phyloP scores from a whole-genome alignment of 1,140 invertebrate species.

The Caenorhabditis remanei region DNA sequence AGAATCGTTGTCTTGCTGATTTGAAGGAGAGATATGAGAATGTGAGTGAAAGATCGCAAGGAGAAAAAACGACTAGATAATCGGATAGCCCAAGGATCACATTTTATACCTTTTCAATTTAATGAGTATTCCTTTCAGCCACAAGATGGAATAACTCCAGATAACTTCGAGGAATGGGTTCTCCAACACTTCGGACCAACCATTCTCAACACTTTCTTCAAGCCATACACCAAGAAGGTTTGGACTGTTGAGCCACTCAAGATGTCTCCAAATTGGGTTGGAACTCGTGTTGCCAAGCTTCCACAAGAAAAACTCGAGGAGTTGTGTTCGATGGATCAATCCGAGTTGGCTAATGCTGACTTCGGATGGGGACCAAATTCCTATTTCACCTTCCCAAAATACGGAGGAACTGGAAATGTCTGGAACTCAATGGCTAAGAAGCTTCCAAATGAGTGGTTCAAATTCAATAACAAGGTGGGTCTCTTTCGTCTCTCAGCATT shows the following conservation, averaged over 20 bases:
- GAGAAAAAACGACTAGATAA: neutral
- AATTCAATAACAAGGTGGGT: slow-evolving; percentile 70
- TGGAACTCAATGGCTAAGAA: slow-evolving; percentile 75
- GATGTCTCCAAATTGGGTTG: slow-evolving; percentile 76
- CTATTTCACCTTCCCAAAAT: slow-evolving; percentile 76
- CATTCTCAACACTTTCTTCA: slow-evolving; percentile 76
- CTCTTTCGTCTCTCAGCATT: no score
- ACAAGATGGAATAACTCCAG: slow-evolving; percentile 64
- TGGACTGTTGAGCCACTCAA: slow-evolving; percentile 77
- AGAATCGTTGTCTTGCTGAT: slow-evolving; percentile 72
- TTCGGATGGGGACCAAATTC: slow-evolving; percentile 78
- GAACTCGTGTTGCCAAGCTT: slow-evolving; percentile 76
- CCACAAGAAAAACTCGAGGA: slow-evolving; percentile 76
- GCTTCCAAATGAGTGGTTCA: slow-evolving; percentile 75
- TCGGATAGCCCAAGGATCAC: neutral
- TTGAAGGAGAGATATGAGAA: slow-evolving; percentile 77
- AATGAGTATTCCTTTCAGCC: no score
- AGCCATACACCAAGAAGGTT: slow-evolving; percentile 76
- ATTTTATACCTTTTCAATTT: no score
- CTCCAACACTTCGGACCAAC: slow-evolving; percentile 76
- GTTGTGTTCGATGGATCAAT: slow-evolving; percentile 73
- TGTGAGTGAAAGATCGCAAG: slow-evolving; percentile 8
- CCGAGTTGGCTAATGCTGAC: slow-evolving; percentile 75
- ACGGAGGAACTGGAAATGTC: slow-evolving; percentile 77
- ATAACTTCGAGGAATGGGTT: slow-evolving; percentile 77